Base-by-base conservation (phyloP, 2,888 invertebrate genomes). In the Onthophagus sagittarius region DNA sequence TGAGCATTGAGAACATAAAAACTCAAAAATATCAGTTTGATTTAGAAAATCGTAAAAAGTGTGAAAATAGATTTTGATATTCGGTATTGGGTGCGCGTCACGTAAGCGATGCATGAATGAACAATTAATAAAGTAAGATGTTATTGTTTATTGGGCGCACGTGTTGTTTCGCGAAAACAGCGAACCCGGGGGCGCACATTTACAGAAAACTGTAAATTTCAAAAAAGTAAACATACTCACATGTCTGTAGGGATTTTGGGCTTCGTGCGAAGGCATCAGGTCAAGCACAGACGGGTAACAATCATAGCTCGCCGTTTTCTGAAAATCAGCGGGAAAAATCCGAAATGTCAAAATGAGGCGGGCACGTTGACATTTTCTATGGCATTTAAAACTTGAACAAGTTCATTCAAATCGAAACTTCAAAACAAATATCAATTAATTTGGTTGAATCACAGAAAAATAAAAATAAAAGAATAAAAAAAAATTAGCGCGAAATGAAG, bases 231-330 rank as follows among this genome's bases (percentile, higher is more conserved):
- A 32, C 6, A 67, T 67, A 67, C 67, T 67, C 31, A 67, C 67
- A 67, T 67, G 67, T 67, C 31, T 15, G 67, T 67, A 67, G 32
- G 23, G 31, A 67, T 67, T 67, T 67, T 67, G 67, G n/a, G 67
- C 23, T 23, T 67, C 32, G 15, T 67, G 67, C 67, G 67, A 67
- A 15, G 67, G 67, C 67, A 67, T 67, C 32, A 67, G 67, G 9
- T 67, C 31, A 2, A n/a, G 67, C 15, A 15, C 31, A 7, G 39
- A 53, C 39, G 39, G 39, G 6, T 53, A 11, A 23, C 23, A 23
- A 53, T 53, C 39, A 53, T 53, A 53, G 39, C 39, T 53, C 39
- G 9, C 39, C 39, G 39, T 53, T 7, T 23, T 53, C 39, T 53
- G 39, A 53, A 53, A 53, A 53, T 53, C 39, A 23, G 39, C 39